Percentiles rank a stretch among this genome's conserved stretches.
Conservation (phyloP, 2,797 vertebrate species). For the Mormyrops boulengeri region DNA sequence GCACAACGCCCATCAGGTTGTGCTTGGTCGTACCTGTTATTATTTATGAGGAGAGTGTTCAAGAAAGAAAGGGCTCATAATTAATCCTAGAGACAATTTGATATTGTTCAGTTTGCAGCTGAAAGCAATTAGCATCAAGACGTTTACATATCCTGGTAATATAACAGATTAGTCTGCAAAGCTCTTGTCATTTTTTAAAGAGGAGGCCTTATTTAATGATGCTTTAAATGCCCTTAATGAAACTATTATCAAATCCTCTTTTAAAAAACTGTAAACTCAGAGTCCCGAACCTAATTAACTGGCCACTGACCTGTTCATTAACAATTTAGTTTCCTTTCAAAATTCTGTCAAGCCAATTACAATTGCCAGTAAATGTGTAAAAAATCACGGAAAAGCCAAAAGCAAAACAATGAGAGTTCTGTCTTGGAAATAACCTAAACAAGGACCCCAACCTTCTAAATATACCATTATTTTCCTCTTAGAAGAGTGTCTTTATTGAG, state of each 20-base stretch:
- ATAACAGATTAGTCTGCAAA: slow-evolving; percentile 78
- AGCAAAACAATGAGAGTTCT: not conserved
- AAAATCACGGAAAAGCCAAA: not conserved
- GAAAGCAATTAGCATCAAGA: slow-evolving; percentile 91
- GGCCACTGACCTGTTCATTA: slow-evolving; percentile 73
- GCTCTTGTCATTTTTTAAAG: slow-evolving; percentile 81
- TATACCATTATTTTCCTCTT: not conserved
- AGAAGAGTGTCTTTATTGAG: not conserved
- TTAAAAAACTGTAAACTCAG: slow-evolving; percentile 78
- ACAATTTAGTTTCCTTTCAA: slow-evolving; percentile 53
- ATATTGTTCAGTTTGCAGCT: slow-evolving; percentile 93
- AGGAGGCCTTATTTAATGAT: slow-evolving; percentile 85
- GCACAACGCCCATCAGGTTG: slow-evolving; percentile 75
- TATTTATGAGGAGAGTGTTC: slow-evolving; percentile 88
- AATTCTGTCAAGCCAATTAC: slow-evolving; percentile 29
- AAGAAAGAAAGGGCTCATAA: slow-evolving; percentile 84
- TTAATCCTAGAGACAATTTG: slow-evolving; percentile 97
- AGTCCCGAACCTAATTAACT: slow-evolving; percentile 77
- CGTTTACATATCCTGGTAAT: slow-evolving; percentile 80
- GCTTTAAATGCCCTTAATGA: slow-evolving; percentile 87
- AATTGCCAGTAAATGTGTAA: slow-evolving; percentile 13
- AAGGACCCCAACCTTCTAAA: not conserved
- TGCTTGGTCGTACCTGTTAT: slow-evolving; percentile 78
- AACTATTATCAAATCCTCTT: slow-evolving; percentile 80
- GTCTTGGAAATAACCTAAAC: not conserved